Evolutionary conservation across 2,113 vertebrate genomes (phyloP), one percentile per base, ranked within the genome.

Genomic region (Circaetus cinerascens): DNA sequence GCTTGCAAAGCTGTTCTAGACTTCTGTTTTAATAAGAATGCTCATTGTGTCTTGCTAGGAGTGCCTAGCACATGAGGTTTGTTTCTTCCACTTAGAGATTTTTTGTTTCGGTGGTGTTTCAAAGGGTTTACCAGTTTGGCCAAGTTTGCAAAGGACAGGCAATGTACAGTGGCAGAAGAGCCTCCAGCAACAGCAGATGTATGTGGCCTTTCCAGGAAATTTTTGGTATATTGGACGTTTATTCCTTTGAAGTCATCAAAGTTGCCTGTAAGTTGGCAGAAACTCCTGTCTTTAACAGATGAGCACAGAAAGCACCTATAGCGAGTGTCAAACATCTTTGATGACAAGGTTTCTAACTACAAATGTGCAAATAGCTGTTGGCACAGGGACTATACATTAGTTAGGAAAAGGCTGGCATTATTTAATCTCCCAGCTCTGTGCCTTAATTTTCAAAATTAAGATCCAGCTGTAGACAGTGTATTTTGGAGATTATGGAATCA

Each of bases 371-470:
- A 81, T 76, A 97, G 72, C 88, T 96, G 80, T 95, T 94, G 48
- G 59, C 72, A 88, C 46, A 45, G 77, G 46, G 38, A 69, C 93
- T 94, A 15, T 72, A n/a, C 45, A 36, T 71, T 43, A 20, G 41
- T 77, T 90, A 69, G 32, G 63, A 80, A 66, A 96, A 95, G 34
- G 29, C 51, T 90, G 51, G 36, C 67, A 34, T 86, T 57, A n/a
- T 80, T 85, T 64, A 72, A 82, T 81, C 83, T 95, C 73, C 84
- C 67, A 76, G 27, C n/a, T 93, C 82, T 79, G 23, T 81, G 53
- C 78, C 89, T 57, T 77, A 93, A 86, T 96, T 96, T 95, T 96
- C 56, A 94, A 95, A 97, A 96, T 71, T 51, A 86, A 92, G 85
- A 92, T 43, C 51, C 67, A 88, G 57, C 77, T 96, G 71, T 60